These are phyloP conservation scores for Eidolon dupreanum DNA, from an alignment of 2,797 vertebrate genomes.

Conservation along the genomic window DNA sequence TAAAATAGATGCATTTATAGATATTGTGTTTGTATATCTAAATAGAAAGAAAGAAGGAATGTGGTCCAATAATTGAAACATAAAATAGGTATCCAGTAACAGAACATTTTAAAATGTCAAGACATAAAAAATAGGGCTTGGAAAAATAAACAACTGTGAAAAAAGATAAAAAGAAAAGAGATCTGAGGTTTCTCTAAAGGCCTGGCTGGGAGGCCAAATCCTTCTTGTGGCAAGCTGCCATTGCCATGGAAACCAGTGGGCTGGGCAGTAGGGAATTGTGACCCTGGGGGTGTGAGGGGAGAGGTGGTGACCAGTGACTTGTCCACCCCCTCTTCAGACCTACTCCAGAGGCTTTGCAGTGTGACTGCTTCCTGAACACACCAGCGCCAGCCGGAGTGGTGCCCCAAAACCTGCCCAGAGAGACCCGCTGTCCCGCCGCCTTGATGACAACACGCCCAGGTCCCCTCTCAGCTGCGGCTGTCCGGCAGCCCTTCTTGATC, in stretches of 20 bases:
- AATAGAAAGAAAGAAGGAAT: not conserved
- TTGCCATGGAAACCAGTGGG: constrained; percentile 23
- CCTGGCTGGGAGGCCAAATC: not conserved
- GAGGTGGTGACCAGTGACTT: not conserved
- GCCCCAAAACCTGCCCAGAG: not conserved
- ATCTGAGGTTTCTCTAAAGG: not conserved
- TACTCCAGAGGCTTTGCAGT: not conserved
- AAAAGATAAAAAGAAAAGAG: not conserved
- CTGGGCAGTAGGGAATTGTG: constrained; percentile 5
- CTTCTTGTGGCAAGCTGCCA: not conserved
- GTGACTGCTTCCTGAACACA: not conserved
- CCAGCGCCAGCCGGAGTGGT: not conserved
- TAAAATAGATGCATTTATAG: constrained; percentile 10
- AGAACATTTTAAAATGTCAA: constrained; percentile 40
- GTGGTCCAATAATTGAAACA: not conserved
- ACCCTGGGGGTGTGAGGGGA: not conserved
- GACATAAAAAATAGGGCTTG: constrained; percentile 29
- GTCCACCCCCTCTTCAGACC: not conserved
- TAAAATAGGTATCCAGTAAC: constrained; percentile 17
- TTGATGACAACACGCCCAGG: not conserved
- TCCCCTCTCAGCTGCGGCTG: no score
- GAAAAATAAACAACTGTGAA: not conserved
- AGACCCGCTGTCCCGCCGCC: not conserved
- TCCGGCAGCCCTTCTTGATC: not conserved
- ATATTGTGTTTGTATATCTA: not conserved